These are phyloP conservation scores for Benitochromis conjunctus DNA, from an alignment of 2,113 vertebrate species.

Conservation along the genomic window DNA sequence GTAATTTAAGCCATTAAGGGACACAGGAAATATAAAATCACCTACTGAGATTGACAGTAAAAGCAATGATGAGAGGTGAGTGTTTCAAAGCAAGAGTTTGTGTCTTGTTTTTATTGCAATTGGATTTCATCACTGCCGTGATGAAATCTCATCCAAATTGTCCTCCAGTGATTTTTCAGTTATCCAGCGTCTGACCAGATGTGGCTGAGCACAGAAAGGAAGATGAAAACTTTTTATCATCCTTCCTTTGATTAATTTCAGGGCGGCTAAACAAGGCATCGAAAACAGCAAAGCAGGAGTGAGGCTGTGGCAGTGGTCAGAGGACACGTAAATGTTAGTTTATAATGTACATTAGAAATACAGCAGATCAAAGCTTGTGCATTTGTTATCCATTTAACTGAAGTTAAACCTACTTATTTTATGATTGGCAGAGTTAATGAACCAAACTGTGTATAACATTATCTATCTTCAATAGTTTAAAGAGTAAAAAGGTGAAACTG, in stretches of 20 bases:
- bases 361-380: background rate
- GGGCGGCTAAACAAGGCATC: background rate
- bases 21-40: background rate
- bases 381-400: background rate
- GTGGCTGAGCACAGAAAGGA: slow-evolving; percentile 1
- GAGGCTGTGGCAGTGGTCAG: background rate
- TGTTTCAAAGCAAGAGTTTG: slow-evolving; percentile 1
- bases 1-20: slow-evolving; percentile 13
- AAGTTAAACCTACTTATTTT: background rate
- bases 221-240: slow-evolving; percentile 23
- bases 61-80: background rate
- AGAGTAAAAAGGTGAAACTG: background rate
- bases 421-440: background rate
- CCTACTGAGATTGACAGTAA: background rate
- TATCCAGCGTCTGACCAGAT: slow-evolving; percentile 37
- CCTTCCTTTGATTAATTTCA: slow-evolving; percentile 3
- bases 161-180: slow-evolving; percentile 31
- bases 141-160: slow-evolving; percentile 46
- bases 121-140: slow-evolving; percentile 43
- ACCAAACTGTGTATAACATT: background rate
- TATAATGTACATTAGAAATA: background rate
- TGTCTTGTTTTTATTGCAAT: slow-evolving; percentile 49
- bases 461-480: background rate
- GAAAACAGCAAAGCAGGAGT: background rate
- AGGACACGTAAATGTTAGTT: background rate